A percentile compares a stretch with the other conserved stretches of the same genome.
phyloP scores from a whole-genome alignment of 2,113 vertebrate genomes.

The Cercopithecus mona region DNA sequence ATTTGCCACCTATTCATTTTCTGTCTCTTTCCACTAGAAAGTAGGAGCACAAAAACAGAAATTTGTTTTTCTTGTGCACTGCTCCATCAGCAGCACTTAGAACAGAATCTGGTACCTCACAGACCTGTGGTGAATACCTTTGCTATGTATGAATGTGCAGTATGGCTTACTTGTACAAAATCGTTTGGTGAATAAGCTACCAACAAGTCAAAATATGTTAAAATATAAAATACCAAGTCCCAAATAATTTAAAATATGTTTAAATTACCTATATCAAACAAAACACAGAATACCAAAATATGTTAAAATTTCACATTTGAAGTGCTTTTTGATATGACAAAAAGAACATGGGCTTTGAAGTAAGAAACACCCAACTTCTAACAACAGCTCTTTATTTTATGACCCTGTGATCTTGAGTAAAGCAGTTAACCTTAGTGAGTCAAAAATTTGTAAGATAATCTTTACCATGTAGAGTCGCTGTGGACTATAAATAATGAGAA shows the following conservation, averaged over 20 bases:
- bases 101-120: neutral
- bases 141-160: neutral
- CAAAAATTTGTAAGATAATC: no score
- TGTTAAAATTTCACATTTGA: neutral
- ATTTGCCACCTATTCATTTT: neutral
- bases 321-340: neutral
- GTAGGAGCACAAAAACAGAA: neutral
- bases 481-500: neutral
- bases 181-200: neutral
- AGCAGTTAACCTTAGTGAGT: neutral
- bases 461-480: neutral
- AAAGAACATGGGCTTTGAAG: neutral
- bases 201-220: neutral
- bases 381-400: neutral
- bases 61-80: neutral
- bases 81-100: neutral
- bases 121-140: neutral
- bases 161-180: neutral
- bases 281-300: neutral
- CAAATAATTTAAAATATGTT: neutral
- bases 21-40: neutral
- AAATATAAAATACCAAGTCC: neutral
- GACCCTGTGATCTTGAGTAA: neutral
- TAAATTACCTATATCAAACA: neutral
- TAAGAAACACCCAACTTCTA: neutral